Base-by-base conservation (phyloP, 2,797 vertebrate species). In the Sebastes wilsoni region DNA sequence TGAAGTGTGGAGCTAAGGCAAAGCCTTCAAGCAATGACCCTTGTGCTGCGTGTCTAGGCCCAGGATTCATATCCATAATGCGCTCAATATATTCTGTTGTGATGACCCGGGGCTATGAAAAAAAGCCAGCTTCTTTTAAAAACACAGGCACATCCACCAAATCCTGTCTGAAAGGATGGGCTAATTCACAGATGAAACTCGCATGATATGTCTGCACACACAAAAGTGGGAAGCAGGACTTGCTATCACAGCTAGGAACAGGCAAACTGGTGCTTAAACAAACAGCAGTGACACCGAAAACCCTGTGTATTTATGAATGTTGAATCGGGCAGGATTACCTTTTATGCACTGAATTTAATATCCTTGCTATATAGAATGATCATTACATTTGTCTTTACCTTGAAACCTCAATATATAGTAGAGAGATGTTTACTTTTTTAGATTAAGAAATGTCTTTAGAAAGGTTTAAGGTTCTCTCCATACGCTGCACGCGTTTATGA, bases 21-120 rank as follows among this genome's bases (percentile, higher is more conserved):
- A 84, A 95, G 95, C 94, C 95, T 94, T 73, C 83, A 9, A 95
- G 95, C 95, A 27, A 75, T 96, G 95, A 96, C 96, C 95, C 94
- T 86, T 90, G 94, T 72, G 87, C 94, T 90, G 86, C 83, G 70
- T 88, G 92, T 93, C 94, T 94, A 87, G 92, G 92, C 94, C 93
- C 89, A 77, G 94, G 93, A 95, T 95, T 96, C 95, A 95, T 96
- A 96, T 96, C 95, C 95, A 96, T 96, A 96, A 96, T 96, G 94
- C 88, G 90, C 94, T 96, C 93, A 94, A 96, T 96, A 96, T 96
- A 96, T 96, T 96, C 95, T 92, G 94, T 78, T 94, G 94, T 87
- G 89, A 94, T 95, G 94, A 95, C 96, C 93, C 75, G 88, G 59
- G 96, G 95, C 95, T 89, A 90, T 42, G 72, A 83, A 88, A 89